Evolutionary conservation across 2,797 vertebrate species (phyloP).

Genomic region (Eupleurogrammus muticus): DNA sequence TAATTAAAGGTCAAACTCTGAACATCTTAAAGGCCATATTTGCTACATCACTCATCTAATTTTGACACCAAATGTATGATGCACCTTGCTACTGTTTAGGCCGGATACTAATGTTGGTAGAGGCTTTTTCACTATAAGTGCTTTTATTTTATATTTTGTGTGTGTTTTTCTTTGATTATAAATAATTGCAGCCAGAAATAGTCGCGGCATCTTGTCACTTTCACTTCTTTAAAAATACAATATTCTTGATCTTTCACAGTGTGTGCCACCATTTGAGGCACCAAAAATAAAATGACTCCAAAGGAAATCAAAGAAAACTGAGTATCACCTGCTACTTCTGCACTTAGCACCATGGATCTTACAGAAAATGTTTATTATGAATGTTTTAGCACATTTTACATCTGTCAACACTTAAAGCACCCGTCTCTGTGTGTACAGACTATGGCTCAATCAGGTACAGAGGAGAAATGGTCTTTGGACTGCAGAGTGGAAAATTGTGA

Average conservation of each 20-base stretch:
- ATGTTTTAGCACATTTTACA: constrained; percentile 7
- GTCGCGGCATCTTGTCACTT: constrained; percentile 1
- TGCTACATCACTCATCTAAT: constrained; percentile 20
- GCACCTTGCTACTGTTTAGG: constrained; percentile 16
- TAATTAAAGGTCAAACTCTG: constrained; percentile 29
- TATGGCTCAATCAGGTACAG: constrained; percentile 64
- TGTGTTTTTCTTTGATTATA: not conserved
- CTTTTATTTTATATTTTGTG: constrained; percentile 3
- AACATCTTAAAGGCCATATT: constrained; percentile 15
- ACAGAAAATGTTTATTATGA: constrained; percentile 5
- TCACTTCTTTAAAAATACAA: not conserved
- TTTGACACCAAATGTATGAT: constrained; percentile 18
- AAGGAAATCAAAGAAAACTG: constrained; percentile 13
- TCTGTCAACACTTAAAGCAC: constrained; percentile 22
- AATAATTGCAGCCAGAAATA: not conserved
- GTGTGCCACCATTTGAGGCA: constrained; percentile 8
- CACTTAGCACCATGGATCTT: constrained; percentile 3
- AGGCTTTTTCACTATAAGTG: not conserved
- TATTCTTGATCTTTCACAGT: constrained; percentile 6
- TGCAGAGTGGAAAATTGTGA: constrained; percentile 61
- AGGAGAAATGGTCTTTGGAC: constrained; percentile 54
- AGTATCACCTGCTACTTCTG: constrained; percentile 1
- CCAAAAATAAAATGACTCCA: not conserved
- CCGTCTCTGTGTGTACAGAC: constrained; percentile 41
- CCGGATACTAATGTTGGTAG: not conserved